phyloP scores from a whole-genome alignment of 2,888 invertebrate genomes.

The Diaphora mendica region DNA sequence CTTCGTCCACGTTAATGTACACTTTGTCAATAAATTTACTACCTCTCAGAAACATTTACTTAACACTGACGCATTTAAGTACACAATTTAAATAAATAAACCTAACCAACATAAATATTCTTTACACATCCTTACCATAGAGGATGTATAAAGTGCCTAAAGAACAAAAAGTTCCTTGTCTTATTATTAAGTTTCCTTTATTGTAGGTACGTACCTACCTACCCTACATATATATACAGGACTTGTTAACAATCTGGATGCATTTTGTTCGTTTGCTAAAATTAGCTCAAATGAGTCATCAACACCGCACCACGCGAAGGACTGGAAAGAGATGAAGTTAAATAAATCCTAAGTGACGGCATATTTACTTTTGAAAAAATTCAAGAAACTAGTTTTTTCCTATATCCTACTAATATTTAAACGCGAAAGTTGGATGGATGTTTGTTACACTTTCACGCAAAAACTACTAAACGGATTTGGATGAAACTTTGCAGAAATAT shows the following conservation, averaged over 20 bases:
- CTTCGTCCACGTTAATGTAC: not conserved
- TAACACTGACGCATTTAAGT: no score
- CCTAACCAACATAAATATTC: not conserved
- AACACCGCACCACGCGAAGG: not conserved
- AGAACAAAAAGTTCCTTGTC: not conserved
- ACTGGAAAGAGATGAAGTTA: not conserved
- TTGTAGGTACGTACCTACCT: not conserved
- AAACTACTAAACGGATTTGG: no score
- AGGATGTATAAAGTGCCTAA: not conserved
- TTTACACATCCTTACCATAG: not conserved
- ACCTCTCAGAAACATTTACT: no score
- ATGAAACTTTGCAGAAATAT: no score
- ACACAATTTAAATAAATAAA: not conserved
- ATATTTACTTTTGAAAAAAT: not conserved
- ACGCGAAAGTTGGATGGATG: no score
- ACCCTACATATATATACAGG: not conserved
- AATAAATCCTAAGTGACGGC: not conserved
- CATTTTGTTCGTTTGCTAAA: not conserved
- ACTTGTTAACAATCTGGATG: not conserved
- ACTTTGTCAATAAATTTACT: not conserved
- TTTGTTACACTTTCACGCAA: no score
- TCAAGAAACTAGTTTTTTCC: no score
- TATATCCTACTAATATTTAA: no score
- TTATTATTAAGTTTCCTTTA: not conserved
- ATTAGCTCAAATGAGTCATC: slow-evolving; percentile 8